Evolutionary conservation across 2,888 invertebrate species (phyloP), one percentile per base, ranked within the genome.

Genomic region (Phalera bucephala): DNA sequence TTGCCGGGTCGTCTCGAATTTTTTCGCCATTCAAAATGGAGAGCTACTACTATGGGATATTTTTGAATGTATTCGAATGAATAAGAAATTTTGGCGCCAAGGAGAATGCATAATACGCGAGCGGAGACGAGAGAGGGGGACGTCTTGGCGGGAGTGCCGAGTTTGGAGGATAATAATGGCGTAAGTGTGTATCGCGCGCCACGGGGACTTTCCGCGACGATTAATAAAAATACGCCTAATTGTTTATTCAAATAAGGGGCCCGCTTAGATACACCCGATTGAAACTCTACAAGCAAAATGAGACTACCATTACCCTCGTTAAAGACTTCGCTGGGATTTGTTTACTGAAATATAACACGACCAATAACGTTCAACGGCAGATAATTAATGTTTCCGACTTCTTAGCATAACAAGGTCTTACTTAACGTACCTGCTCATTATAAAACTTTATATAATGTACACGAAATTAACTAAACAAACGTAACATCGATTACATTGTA

Each of bases 31-130:
- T 84, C 77, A 84, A 86, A 80, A 72, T 64, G 74, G 74, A 75
- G 68, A 72, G 71, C 72, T 71, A 69, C 69, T 76, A 75, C 77
- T 80, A 76, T 78, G 58, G 64, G 72, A 80, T 69, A 77, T 71
- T 87, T 83, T 85, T 80, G 80, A 83, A 86, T 87, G 74, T 82
- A 81, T 75, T 76, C 75, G 71, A 79, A 79, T 87, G 85, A 87
- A 87, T 84, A 80, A 78, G 79, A 75, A 77, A 82, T 84, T 84
- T 83, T 72, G 75, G 72, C 71, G 69, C 72, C 69, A 70, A 63
- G 56, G 65, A 70, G 75, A 76, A 78, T 77, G 75, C 73, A 78
- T 77, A 73, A 77, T 81, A 72, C 64, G 57, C 40, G 49, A 45
- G 44, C 48, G 47, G 47, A 51, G 53, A 51, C 51, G 46, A 48